These are phyloP conservation scores for Lerema accius DNA, from an alignment of 1,140 invertebrate genomes.

Conservation along the genomic window DNA sequence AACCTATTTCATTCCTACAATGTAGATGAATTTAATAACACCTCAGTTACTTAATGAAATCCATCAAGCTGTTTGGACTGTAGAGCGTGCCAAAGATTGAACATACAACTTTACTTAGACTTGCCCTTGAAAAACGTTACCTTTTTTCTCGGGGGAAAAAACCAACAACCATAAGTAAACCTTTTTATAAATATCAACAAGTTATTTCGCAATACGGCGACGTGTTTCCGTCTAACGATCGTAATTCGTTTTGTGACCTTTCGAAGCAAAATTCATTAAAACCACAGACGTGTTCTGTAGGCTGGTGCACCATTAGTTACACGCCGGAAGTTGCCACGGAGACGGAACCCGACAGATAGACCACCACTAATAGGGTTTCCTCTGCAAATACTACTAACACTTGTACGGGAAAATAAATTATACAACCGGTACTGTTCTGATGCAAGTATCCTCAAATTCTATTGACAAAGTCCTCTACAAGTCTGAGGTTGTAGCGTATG, in stretches of 20 bases:
- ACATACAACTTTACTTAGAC: too few relatives aligned
- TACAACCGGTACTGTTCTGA: neutral
- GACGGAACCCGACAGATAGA: conserved; percentile 17
- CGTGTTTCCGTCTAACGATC: conserved; percentile 28
- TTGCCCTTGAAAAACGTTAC: too few relatives aligned
- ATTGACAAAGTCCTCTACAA: too few relatives aligned
- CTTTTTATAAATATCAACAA: conserved; percentile 4
- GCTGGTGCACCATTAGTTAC: conserved; percentile 24
- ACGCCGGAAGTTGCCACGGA: conserved; percentile 21
- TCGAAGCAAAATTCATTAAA: conserved; percentile 10
- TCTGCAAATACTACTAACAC: conserved; percentile 5
- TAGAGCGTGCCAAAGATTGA: too few relatives aligned
- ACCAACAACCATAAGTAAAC: too few relatives aligned
- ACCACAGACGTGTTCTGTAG: conserved; percentile 25
- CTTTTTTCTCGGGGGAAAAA: too few relatives aligned
- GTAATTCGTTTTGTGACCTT: conserved; percentile 27
- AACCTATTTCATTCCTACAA: too few relatives aligned
- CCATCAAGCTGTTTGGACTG: too few relatives aligned
- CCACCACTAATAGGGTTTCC: conserved; percentile 27
- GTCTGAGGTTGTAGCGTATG: too few relatives aligned
- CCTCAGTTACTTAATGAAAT: too few relatives aligned
- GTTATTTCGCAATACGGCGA: conserved; percentile 20
- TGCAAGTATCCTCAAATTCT: too few relatives aligned
- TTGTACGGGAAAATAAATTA: neutral
- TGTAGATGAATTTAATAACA: too few relatives aligned